Evolutionary conservation across 2,888 invertebrate genomes (phyloP).

Genomic region (Aspidiotus destructor): DNA sequence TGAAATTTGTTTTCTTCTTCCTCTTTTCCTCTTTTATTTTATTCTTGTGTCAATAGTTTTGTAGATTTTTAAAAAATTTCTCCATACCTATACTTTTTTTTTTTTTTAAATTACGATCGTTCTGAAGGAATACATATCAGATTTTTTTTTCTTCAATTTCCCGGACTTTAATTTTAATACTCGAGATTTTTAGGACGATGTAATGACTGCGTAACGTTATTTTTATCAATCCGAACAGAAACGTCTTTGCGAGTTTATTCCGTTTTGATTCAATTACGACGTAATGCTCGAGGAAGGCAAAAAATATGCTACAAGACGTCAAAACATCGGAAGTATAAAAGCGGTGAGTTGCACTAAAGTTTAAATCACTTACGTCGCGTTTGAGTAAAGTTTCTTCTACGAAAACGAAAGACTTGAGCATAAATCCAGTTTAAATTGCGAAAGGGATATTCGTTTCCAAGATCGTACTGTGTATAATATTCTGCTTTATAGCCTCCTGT

Average conservation of each 20-base stretch:
- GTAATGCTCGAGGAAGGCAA: not conserved
- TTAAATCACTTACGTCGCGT: constrained; percentile 19
- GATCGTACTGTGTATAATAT: constrained; percentile 3
- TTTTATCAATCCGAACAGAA: not conserved
- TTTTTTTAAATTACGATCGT: no score
- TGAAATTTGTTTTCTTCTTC: no score
- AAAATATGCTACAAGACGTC: not conserved
- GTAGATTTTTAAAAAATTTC: no score
- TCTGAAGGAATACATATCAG: no score
- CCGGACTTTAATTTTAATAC: no score
- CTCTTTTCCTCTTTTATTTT: no score
- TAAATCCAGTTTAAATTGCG: constrained; percentile 18
- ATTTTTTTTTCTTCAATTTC: no score
- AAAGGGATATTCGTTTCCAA: constrained; percentile 8
- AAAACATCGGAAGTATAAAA: constrained; percentile 2
- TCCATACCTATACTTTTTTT: no score
- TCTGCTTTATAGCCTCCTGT: constrained; percentile 12
- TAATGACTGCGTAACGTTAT: no score
- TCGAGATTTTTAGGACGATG: no score
- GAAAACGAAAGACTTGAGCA: constrained; percentile 13
- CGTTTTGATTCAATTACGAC: not conserved
- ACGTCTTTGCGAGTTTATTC: not conserved
- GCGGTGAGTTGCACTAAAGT: constrained; percentile 7
- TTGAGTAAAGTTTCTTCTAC: constrained; percentile 7
- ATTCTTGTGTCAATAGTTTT: no score